phyloP scores from a whole-genome alignment of 2,888 invertebrate genomes.

The Caenorhabditis becei region DNA sequence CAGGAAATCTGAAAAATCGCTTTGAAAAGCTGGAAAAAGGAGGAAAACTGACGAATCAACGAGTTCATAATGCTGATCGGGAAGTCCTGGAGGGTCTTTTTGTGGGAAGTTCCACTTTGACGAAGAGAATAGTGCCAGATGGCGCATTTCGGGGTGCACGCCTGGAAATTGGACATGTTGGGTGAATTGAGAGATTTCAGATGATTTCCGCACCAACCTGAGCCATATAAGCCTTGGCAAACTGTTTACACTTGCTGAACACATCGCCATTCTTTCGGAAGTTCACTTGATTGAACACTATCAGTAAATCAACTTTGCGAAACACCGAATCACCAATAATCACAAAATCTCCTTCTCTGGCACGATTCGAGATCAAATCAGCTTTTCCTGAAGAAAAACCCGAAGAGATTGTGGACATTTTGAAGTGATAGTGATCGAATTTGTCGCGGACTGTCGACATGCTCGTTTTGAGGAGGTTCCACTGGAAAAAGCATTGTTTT shows the following conservation, averaged over 20 bases:
- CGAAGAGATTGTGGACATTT: conserved; percentile 25
- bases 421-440: conserved; percentile 55
- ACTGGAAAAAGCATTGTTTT: conserved; percentile 38
- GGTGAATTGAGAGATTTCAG: neutral
- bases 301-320: conserved; percentile 19
- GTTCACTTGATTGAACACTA: conserved; percentile 17
- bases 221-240: conserved; percentile 39
- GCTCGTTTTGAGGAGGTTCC: conserved; percentile 51
- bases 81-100: conserved; percentile 51
- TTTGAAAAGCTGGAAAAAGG: neutral
- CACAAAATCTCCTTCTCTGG: neutral
- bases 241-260: conserved; percentile 34
- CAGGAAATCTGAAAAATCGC: conserved; percentile 28
- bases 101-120: conserved; percentile 48
- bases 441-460: conserved; percentile 53
- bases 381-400: neutral
- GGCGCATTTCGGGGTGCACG: conserved; percentile 40
- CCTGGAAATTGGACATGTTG: conserved; percentile 14
- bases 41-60: conserved; percentile 9
- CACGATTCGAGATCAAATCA: conserved; percentile 36
- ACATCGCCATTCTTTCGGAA: conserved; percentile 50
- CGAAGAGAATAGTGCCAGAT: conserved; percentile 59
- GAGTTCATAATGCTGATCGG: conserved; percentile 18
- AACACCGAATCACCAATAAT: conserved; percentile 9
- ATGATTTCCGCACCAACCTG: neutral